Conservation (phyloP, 2,113 vertebrate species). For the Calyptomena viridis region DNA sequence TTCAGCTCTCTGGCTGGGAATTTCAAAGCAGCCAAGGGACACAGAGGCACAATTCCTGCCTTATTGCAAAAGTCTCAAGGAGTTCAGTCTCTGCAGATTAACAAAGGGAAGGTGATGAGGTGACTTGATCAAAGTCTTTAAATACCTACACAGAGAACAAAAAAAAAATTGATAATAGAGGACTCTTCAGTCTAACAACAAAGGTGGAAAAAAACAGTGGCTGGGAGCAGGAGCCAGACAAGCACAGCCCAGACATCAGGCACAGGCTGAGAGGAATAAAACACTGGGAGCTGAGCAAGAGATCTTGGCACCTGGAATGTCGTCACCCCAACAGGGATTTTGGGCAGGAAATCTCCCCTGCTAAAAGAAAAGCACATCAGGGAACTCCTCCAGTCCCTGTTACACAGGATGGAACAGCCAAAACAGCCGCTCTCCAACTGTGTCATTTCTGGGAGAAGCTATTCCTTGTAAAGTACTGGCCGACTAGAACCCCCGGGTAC, state of each 20-base stretch:
- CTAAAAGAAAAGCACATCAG: background rate
- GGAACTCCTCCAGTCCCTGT: background rate
- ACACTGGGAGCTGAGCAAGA: background rate
- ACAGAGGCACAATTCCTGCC: constrained; percentile 30
- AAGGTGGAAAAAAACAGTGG: constrained; percentile 16
- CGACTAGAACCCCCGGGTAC: background rate
- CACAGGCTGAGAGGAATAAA: background rate
- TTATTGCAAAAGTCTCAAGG: constrained; percentile 47
- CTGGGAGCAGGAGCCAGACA: background rate
- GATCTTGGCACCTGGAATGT: fast-evolving
- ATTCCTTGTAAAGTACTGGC: background rate
- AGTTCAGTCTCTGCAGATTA: constrained; percentile 54
- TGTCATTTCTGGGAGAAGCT: background rate
- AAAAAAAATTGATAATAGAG: constrained; percentile 37
- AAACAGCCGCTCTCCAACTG: fast-evolving
- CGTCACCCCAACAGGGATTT: fast-evolving
- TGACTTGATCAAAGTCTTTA: constrained; percentile 62
- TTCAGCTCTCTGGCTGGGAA: background rate
- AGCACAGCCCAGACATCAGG: background rate
- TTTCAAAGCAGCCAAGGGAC: constrained; percentile 45
- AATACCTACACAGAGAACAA: constrained; percentile 51
- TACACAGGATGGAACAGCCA: fast-evolving
- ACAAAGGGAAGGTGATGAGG: constrained; percentile 62
- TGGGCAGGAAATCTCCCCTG: fast-evolving
- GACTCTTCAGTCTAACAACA: constrained; percentile 42